Base-by-base conservation (phyloP, 2,888 invertebrate species). In the Hyposoter dolosus region DNA sequence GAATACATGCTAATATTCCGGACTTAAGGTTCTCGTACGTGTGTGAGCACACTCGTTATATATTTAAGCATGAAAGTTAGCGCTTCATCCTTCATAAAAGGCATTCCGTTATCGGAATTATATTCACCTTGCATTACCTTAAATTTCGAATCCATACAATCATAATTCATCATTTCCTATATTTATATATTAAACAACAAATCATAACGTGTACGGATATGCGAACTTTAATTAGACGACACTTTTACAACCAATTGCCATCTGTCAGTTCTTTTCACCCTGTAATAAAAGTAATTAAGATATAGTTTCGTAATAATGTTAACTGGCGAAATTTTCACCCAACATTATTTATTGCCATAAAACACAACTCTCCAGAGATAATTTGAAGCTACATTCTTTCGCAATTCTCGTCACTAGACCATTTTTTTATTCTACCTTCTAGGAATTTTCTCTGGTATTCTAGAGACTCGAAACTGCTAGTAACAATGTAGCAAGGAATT, bases 1-100 rank as follows among this genome's bases (percentile, higher is more conserved):
- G 79, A 69, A 69, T 71, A 69, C 45, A 69, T 32, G 32, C 69
- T 60, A 45, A 69, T 79, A 60, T 56, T 28, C 19, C 45, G 28
- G 43, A 12, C 43, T 23, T 32, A 12, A 19, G 7, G 35, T 23
- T 35, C 1, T 19, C 28, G 10, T 65, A 28, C 6, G 50, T 19
- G 7, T 43, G 10, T 28, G 19, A 12, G 65, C 28, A n/a, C 32
- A 6, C 32, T 17, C 43, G 28, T n/a, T 19, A 45, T 47, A 28
- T 72, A 66, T 66, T n/a, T 50, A 63, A 43, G 45, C 43, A 45
- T 45, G 35, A 69, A 47, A 47, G 69, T 50, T 76, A 35, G 63
- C 43, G 69, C 47, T 65, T 65, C 76, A 45, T 63, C 19, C 35
- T 35, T 56, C 40, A 47, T 43, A 47, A 74, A 47, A 56, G 23